A percentile compares a stretch with the other conserved stretches of the same genome.
phyloP scores from a whole-genome alignment of 2,113 vertebrate species.

The Periophthalmodon schlosseri region DNA sequence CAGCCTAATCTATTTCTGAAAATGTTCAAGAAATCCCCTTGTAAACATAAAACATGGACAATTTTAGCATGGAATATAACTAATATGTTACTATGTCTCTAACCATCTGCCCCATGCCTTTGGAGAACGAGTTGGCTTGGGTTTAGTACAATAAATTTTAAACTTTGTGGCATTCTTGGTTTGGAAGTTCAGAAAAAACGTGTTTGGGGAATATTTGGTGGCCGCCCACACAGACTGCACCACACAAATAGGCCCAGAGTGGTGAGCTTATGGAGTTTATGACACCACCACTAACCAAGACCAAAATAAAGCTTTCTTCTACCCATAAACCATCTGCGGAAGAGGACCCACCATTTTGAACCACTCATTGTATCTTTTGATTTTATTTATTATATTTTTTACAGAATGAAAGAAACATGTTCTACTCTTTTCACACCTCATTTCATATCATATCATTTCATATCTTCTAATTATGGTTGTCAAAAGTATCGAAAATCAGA shows the following conservation, averaged over 20 bases:
- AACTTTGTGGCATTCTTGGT: conserved; percentile 6
- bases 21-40: not conserved
- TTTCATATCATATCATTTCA: not conserved
- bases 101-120: not conserved
- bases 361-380: not conserved
- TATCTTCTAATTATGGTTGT: not conserved
- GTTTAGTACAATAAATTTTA: not conserved
- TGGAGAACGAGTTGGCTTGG: not conserved
- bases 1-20: not conserved
- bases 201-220: conserved; percentile 6
- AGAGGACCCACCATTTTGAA: not conserved
- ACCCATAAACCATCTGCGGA: conserved; percentile 3
- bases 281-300: conserved; percentile 5
- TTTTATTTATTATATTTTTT: not conserved
- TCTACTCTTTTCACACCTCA: not conserved
- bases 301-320: conserved; percentile 2
- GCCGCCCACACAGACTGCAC: conserved; percentile 10
- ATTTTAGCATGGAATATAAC: not conserved
- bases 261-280: not conserved
- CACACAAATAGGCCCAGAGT: conserved; percentile 1
- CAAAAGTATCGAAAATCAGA: no score
- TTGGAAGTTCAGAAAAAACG: not conserved
- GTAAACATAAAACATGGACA: not conserved
- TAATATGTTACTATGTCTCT: not conserved
- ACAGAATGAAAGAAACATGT: not conserved